Base-by-base conservation (phyloP, 2,113 vertebrate species). In the Mustela lutreola region DNA sequence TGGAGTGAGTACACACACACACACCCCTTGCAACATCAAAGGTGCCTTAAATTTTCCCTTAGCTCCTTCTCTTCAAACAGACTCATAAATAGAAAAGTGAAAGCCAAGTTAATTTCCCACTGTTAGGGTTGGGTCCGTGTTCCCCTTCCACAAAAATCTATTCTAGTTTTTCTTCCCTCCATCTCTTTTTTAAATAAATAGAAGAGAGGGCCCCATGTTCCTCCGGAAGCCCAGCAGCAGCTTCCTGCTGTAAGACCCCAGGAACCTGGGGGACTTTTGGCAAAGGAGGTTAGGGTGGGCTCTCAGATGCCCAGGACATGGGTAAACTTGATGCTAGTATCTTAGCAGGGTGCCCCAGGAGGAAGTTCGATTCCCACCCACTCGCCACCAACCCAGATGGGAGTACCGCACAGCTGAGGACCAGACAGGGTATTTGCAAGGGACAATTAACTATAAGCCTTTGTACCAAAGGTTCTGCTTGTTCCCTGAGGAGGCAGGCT, bases 1-100 rank as follows among this genome's bases (percentile, higher is more conserved):
- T 24, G 33, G n/a, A 18, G 19, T 22, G 48, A 56, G 45, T 33
- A 26, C 45, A 63, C 16, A 73, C 63, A 65, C 91, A 93, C 60
- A 87, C 67, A 94, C 98, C 95, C 97, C 95, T 97, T 96, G 94
- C 86, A 53, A 71, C 93, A 96, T 96, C 98, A 94, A 90, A 96
- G 28, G 0, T 96, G n/a, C 93, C 89, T 97, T 95, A 83, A 63
- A 88, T 78, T 96, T 97, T 98, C 97, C 96, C 98, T 83, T 50
- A 76, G 33, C 48, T 96, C 89, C 94, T 36, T 84, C 48, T 90
- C 86, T 60, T 96, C 92, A 96, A 91, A 83, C 39, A 76, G 10
- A 90, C n/a, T 28, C 53, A 18, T 58, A 94, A 50, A 53, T 36
- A 50, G 75, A 67, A 81, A 87, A 95, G 33, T 53, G 50, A 95